Conservation (phyloP, 1,140 invertebrate species). For the Anastrepha obliqua region DNA sequence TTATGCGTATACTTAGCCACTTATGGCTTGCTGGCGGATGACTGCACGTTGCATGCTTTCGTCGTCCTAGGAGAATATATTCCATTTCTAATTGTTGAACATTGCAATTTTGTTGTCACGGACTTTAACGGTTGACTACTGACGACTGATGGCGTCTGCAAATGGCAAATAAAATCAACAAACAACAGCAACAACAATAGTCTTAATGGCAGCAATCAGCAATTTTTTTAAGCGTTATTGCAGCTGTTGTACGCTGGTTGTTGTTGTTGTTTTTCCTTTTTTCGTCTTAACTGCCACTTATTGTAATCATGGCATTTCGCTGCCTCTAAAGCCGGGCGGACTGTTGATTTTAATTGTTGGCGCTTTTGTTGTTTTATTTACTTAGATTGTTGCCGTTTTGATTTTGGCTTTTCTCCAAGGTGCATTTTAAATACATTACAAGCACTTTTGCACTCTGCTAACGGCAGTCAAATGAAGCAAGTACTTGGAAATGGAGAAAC, state of each 20-base stretch:
- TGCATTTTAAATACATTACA: slow-evolving; percentile 45
- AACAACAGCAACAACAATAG: neutral
- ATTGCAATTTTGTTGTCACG: slow-evolving; percentile 35
- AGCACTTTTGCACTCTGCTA: slow-evolving; percentile 12
- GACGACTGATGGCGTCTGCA: slow-evolving; percentile 36
- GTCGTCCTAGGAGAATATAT: slow-evolving; percentile 40
- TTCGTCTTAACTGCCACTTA: slow-evolving; percentile 42
- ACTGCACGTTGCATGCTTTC: neutral
- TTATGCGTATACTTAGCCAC: slow-evolving; percentile 39
- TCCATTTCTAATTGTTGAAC: slow-evolving; percentile 33
- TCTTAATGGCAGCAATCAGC: neutral
- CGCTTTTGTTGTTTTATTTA: neutral
- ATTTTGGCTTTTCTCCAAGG: slow-evolving; percentile 50
- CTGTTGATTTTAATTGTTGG: slow-evolving; percentile 13
- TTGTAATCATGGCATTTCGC: slow-evolving; percentile 23
- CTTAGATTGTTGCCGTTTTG: neutral
- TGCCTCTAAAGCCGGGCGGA: neutral
- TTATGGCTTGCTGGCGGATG: neutral
- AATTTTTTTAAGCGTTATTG: slow-evolving; percentile 38
- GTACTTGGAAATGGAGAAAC: neutral
- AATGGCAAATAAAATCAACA: slow-evolving; percentile 16
- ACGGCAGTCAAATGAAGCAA: too few species aligned
- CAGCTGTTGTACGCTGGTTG: neutral
- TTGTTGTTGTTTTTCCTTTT: neutral
- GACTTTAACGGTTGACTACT: slow-evolving; percentile 43